These are phyloP conservation scores for Leucopsar rothschildi DNA, from an alignment of 2,113 vertebrate genomes.

Conservation along the genomic window DNA sequence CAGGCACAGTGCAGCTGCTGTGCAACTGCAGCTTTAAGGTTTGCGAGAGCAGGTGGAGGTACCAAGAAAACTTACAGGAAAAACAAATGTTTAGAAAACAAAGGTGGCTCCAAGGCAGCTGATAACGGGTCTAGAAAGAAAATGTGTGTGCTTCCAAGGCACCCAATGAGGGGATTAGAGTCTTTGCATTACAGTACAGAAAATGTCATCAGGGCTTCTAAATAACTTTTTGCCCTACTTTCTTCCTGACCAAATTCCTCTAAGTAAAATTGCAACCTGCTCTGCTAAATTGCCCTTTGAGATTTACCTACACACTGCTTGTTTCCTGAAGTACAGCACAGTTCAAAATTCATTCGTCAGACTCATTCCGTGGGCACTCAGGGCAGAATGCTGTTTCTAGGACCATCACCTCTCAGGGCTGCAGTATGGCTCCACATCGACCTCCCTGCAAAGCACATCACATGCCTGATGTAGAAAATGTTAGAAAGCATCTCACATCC, in stretches of 20 bases:
- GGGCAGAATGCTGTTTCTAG: background rate
- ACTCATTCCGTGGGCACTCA: background rate
- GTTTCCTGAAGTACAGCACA: background rate
- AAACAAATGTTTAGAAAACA: background rate
- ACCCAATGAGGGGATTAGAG: background rate
- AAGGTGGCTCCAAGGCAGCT: background rate
- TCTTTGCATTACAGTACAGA: background rate
- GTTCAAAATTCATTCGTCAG: rapidly evolving
- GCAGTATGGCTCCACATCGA: background rate
- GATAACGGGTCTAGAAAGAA: background rate
- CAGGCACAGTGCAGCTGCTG: background rate
- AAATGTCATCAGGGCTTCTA: background rate
- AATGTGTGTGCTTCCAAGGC: background rate
- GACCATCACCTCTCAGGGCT: background rate
- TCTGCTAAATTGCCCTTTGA: background rate
- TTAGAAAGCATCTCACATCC: background rate
- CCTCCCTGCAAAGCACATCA: background rate
- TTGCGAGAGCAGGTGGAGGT: background rate
- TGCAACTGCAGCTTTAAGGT: background rate
- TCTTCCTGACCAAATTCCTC: background rate
- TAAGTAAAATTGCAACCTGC: background rate
- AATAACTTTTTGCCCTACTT: background rate
- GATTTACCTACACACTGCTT: background rate
- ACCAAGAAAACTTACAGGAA: background rate
- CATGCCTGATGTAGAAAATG: background rate